These are phyloP conservation scores for Cebidichthys violaceus DNA, from an alignment of 2,113 vertebrate species.

Conservation along the genomic window DNA sequence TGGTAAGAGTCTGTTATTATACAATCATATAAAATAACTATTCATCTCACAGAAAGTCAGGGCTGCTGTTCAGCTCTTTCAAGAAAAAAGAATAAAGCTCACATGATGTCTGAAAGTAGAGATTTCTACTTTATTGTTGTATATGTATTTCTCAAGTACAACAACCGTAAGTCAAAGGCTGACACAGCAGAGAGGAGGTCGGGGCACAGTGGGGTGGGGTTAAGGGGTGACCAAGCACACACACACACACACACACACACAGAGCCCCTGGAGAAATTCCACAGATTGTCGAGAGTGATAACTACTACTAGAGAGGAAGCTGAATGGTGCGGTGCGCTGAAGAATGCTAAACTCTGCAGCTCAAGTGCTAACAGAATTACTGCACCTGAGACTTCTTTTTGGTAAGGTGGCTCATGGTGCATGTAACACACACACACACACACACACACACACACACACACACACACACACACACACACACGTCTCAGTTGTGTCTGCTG, in stretches of 20 bases:
- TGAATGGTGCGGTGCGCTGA: constrained; percentile 17
- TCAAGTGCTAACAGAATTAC: constrained; percentile 29
- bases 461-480: too few species aligned
- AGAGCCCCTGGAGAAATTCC: constrained; percentile 78
- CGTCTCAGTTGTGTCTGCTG: constrained; percentile 38
- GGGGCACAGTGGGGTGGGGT: constrained; percentile 4
- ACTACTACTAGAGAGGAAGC: constrained; percentile 43
- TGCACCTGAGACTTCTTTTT: constrained; percentile 19
- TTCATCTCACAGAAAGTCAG: neutral
- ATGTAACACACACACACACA: too few species aligned
- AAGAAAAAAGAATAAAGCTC: neutral
- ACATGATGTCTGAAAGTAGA: neutral
- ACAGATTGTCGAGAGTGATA: constrained; percentile 70
- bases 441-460: too few species aligned
- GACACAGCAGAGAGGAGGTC: constrained; percentile 27
- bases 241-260: constrained; percentile 20
- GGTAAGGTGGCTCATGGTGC: neutral
- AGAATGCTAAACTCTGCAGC: constrained; percentile 37
- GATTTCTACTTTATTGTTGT: neutral
- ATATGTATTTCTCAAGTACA: neutral
- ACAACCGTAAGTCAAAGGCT: neutral
- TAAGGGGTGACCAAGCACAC: constrained; percentile 14
- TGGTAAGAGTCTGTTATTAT: neutral
- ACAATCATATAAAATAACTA: neutral
- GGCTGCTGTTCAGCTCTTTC: neutral